phyloP scores from a whole-genome alignment of 2,113 vertebrate species.

The Embiotoca jacksoni region DNA sequence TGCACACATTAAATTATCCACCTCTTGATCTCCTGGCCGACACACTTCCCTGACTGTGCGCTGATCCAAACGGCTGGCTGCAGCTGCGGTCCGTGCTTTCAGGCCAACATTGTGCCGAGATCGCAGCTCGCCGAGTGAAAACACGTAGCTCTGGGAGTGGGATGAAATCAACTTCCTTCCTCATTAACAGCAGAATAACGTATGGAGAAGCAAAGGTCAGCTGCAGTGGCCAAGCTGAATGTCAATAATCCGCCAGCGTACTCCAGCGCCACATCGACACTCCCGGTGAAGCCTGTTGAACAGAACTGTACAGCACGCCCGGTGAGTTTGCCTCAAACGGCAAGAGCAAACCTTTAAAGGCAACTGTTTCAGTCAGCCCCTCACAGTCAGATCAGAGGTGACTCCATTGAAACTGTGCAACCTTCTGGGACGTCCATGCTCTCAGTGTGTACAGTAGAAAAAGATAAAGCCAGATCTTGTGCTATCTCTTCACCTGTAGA shows the following conservation, averaged over 20 bases:
- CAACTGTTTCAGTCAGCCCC: not conserved
- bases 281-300: slow-evolving; percentile 18
- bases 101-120: not conserved
- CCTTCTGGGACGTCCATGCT: not conserved
- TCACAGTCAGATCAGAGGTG: not conserved
- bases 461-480: slow-evolving; percentile 22
- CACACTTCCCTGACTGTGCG: not conserved
- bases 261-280: not conserved
- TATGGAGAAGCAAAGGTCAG: slow-evolving; percentile 66
- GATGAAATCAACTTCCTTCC: slow-evolving; percentile 41
- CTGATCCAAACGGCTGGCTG: not conserved
- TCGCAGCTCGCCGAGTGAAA: slow-evolving; percentile 6
- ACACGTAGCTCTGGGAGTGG: slow-evolving; percentile 4
- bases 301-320: not conserved
- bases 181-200: slow-evolving; percentile 56
- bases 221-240: slow-evolving; percentile 41
- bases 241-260: slow-evolving; percentile 30
- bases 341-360: not conserved
- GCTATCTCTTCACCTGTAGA: slow-evolving; percentile 39
- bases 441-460: slow-evolving; percentile 6
- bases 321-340: not conserved
- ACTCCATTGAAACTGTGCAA: not conserved
- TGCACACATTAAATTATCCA: not conserved
- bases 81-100: not conserved
- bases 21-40: not conserved